A percentile compares a stretch with the other conserved stretches of the same genome.
These are phyloP conservation scores for Xestobium rufovillosum DNA, from an alignment of 2,888 invertebrate genomes.

Conservation along the genomic window DNA sequence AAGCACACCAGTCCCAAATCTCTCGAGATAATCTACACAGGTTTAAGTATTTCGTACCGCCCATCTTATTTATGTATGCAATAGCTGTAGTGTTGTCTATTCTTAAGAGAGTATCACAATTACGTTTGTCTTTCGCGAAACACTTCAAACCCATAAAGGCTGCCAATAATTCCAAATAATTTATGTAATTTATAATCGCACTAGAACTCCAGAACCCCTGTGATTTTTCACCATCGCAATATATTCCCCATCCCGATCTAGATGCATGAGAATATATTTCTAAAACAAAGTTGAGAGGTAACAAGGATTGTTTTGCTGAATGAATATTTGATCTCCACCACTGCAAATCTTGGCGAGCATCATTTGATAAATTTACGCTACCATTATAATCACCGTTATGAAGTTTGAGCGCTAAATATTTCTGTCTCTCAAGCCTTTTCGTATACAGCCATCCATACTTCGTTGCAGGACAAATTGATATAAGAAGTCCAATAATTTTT, in stretches of 20 bases:
- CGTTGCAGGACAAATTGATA: slow-evolving; percentile 9
- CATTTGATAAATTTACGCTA: slow-evolving; percentile 4
- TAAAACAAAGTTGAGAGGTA: slow-evolving; percentile 4
- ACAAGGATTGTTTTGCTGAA: slow-evolving; percentile 1
- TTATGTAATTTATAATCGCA: too few relatives aligned
- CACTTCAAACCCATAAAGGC: slow-evolving; percentile 22
- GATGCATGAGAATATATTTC: slow-evolving; percentile 8
- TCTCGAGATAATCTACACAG: slow-evolving; percentile 21
- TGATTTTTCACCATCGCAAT: slow-evolving; percentile 5
- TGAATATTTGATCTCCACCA: slow-evolving; percentile 6
- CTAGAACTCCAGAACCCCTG: too few relatives aligned
- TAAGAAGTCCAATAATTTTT: slow-evolving; percentile 8
- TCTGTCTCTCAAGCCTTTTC: slow-evolving; percentile 10
- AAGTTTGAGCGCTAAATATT: slow-evolving; percentile 7
- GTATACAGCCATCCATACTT: slow-evolving; percentile 11
- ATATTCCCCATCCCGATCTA: slow-evolving; percentile 5
- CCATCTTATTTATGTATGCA: slow-evolving; percentile 24
- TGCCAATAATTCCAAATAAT: slow-evolving; percentile 25
- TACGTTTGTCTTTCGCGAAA: slow-evolving; percentile 18
- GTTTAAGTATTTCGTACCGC: slow-evolving; percentile 20
- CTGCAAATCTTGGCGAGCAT: slow-evolving; percentile 8
- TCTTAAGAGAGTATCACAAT: slow-evolving; percentile 20
- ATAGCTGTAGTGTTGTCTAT: slow-evolving; percentile 24
- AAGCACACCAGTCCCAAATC: slow-evolving; percentile 27
- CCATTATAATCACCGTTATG: slow-evolving; percentile 9